Base-by-base conservation (phyloP, 1,140 invertebrate species). In the Achatina immaculata region DNA sequence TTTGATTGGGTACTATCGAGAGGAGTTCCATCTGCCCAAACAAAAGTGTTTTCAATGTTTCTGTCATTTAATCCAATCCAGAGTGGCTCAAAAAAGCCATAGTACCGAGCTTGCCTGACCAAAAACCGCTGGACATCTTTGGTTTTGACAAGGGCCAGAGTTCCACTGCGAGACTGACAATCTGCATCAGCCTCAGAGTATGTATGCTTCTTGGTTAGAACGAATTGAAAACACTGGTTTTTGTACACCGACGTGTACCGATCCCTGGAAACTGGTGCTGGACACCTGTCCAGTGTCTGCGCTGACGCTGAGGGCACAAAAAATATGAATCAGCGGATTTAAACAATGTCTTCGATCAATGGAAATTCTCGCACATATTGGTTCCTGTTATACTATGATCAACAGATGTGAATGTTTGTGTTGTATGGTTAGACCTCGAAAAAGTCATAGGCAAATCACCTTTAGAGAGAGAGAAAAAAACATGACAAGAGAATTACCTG, bases 41-140 rank as follows among this genome's bases (percentile, higher is more conserved):
- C 48, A 62, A 55, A 76, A 4, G 34, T 21, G 51, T 76, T 65
- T 62, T 76, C 74, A 19, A 1, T 36, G 51, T 9, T 34, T 4
- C 7, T 34, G 55, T 76, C 74, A 34, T 24, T 76, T 2, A 76
- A 34, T 11, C 74, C 74, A 43, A 76, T 76, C 74, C 74, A 76
- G 42, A 62, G 21, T 24, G 1, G 16, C 0, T 62, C 58, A n/a
- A 31, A 28, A 9, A 19, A 6, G 31, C 58, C 58, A 28, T 31
- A 31, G 1, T 6, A 31, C n/a, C 7, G 58, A 28, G 58, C n/a
- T 4, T 31, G n/a, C 38, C 1, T 34, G 21, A 40, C 19, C 34
- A 76, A 34, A 40, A 45, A 76, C 31, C 62, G 28, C 38, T 76
- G 74, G 34, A 62, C 55, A 19, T 62, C 74, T 45, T 45, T 40